Conservation (phyloP, 2,113 vertebrate species). For the Capreolus pygargus region DNA sequence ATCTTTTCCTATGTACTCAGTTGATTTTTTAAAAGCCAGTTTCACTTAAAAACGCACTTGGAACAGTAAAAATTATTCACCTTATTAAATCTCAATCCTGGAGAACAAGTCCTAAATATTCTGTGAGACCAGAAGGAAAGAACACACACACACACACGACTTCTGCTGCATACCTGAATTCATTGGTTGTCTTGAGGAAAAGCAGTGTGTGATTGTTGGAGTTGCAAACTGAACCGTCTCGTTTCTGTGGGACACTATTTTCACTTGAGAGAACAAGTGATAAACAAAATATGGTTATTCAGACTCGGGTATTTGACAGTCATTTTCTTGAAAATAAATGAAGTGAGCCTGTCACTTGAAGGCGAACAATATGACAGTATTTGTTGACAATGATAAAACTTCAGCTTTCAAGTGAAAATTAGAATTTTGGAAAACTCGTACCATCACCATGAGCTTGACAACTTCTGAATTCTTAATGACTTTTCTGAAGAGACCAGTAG, state of each 20-base stretch:
- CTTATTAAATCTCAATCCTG: neutral
- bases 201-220: neutral
- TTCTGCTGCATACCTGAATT: neutral
- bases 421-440: conserved; percentile 37
- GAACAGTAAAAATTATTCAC: neutral
- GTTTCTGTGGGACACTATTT: conserved; percentile 20
- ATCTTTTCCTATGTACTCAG: neutral
- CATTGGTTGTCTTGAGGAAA: neutral
- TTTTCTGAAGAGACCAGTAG: neutral
- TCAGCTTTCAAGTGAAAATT: conserved; percentile 54
- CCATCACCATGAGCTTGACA: neutral
- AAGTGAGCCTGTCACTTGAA: conserved; percentile 54
- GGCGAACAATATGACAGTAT: neutral
- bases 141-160: neutral
- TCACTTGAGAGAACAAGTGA: conserved; percentile 47
- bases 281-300: conserved; percentile 59
- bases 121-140: neutral
- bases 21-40: neutral
- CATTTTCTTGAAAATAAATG: conserved; percentile 50
- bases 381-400: conserved; percentile 53
- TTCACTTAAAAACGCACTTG: neutral
- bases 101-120: neutral
- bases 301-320: conserved; percentile 48
- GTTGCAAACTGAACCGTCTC: neutral
- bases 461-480: conserved; percentile 1